Evolutionary conservation across 2,888 invertebrate species (phyloP).

Genomic region (Vandiemenella viatica): DNA sequence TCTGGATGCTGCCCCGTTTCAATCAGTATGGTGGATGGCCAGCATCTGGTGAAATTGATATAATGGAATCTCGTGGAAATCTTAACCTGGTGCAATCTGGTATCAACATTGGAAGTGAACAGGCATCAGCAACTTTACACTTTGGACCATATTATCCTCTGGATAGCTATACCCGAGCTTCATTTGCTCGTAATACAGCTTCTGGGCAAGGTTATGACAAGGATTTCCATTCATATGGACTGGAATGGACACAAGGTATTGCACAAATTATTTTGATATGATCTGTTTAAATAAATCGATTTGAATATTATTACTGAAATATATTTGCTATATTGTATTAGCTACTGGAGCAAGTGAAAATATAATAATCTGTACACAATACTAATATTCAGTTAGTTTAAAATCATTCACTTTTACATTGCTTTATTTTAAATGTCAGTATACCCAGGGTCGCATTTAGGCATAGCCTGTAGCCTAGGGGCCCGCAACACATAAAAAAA

Average conservation of each 20-base stretch:
- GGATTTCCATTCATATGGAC: conserved; percentile 46
- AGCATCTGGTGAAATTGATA: conserved; percentile 54
- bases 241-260: conserved; percentile 48
- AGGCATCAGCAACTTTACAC: conserved; percentile 39
- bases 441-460: no score
- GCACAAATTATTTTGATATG: no score
- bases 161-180: conserved; percentile 38
- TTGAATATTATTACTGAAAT: no score
- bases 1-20: conserved; percentile 53
- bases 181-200: conserved; percentile 26
- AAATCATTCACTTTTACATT: no score
- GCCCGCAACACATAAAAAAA: no score
- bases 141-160: conserved; percentile 43
- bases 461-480: no score
- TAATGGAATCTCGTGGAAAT: conserved; percentile 51
- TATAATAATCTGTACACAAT: no score
- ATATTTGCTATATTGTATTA: no score
- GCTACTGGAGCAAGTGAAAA: no score
- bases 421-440: no score
- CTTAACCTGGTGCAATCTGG: conserved; percentile 25
- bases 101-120: conserved; percentile 21
- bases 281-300: no score
- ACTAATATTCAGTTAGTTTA: no score
- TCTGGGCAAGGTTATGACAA: conserved; percentile 27
- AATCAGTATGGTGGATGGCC: conserved; percentile 53